Base-by-base conservation (phyloP, 2,888 invertebrate species). In the Hyposoter dolosus region DNA sequence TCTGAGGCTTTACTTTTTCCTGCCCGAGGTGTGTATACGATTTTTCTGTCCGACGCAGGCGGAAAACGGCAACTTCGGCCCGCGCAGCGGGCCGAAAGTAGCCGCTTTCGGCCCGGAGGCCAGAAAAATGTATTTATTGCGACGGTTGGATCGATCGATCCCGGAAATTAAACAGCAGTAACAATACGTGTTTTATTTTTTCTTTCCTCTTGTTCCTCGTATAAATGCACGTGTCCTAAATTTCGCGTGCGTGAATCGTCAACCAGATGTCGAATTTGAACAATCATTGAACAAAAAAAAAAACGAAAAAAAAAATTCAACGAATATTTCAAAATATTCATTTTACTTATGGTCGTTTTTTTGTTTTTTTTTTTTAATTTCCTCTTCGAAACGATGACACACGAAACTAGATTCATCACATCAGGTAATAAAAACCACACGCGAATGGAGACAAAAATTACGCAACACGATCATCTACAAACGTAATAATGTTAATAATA, bases 171-270 rank as follows among this genome's bases (percentile, higher is more conserved):
- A 89, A 84, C 72, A 86, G 83, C 82, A 88, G 79, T 80, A 88
- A 86, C 86, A 86, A 85, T 85, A 82, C 47, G 78, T 53, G 60
- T 74, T 50, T 75, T 45, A 40, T 50, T 40, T 68, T 77, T 60
- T 50, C 89, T 89, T 89, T 91, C 91, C 91, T 88, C 90, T 89
- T 89, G 90, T 90, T 91, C 90, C 89, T 90, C 90, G 90, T 91
- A 92, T 94, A 94, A 94, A 94, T 93, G 93, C 93, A 93, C 90
- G 90, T 92, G 92, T 92, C 90, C 91, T 91, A 91, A 92, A 91
- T 92, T 91, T 90, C 90, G 88, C 91, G 90, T 89, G 93, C 93
- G 92, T 60, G 28, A 93, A 93, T 93, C 91, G 91, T 92, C 91
- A 93, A 93, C 93, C 93, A 93, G 93, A 66, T 28, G 28, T 79